Conservation (phyloP, 2,113 vertebrate genomes). For the Catharus minimus region DNA sequence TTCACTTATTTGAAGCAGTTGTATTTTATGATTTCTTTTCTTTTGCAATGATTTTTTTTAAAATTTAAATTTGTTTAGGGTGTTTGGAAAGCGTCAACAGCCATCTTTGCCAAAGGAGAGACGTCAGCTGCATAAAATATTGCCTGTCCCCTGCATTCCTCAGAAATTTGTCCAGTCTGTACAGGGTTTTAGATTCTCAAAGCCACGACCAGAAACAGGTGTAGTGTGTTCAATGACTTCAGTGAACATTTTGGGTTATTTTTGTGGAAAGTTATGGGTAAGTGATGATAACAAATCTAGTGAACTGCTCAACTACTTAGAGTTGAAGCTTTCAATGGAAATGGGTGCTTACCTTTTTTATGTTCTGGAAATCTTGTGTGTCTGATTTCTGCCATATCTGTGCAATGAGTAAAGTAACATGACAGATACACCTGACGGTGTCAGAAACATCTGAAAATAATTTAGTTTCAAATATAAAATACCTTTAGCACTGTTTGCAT, state of each 20-base stretch:
- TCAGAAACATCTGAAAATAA: not conserved
- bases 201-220: conserved; percentile 63
- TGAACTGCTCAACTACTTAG: not conserved
- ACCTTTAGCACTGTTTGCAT: not conserved
- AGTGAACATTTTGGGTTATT: not conserved
- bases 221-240: conserved; percentile 14
- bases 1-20: not conserved
- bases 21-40: not conserved
- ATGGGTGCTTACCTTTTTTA: not conserved
- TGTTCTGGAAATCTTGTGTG: not conserved
- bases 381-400: not conserved
- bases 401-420: not conserved
- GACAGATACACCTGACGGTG: not conserved
- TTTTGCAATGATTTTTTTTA: not conserved
- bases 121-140: conserved; percentile 19
- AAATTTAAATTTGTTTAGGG: conserved; percentile 35
- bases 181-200: conserved; percentile 31
- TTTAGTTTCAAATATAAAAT: not conserved
- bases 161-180: conserved; percentile 45
- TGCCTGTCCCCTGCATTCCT: conserved; percentile 45
- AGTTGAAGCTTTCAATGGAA: not conserved
- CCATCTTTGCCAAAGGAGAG: conserved; percentile 40
- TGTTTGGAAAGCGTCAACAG: conserved; percentile 49
- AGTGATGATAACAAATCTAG: not conserved
- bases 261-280: not conserved